phyloP scores from a whole-genome alignment of 1,140 invertebrate genomes.

The Stenopsyche tienmushanensis region DNA sequence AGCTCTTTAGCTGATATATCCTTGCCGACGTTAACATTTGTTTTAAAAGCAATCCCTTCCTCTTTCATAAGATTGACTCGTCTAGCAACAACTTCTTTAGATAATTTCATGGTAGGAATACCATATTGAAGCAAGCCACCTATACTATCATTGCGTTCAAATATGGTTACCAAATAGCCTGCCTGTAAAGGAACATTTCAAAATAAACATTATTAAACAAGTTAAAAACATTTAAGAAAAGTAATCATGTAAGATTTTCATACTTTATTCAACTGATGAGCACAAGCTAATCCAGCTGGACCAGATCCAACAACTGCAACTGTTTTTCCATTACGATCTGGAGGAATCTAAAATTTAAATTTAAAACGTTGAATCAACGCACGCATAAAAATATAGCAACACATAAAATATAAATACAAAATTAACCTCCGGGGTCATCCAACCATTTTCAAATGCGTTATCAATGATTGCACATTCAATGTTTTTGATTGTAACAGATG shows the following conservation, averaged over 20 bases:
- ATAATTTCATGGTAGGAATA: conserved; percentile 97
- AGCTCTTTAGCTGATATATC: conserved; percentile 77
- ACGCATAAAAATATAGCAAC: not conserved
- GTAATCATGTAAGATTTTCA: conserved; percentile 38
- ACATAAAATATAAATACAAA: conserved; percentile 1
- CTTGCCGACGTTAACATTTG: conserved; percentile 88
- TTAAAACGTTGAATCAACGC: not conserved
- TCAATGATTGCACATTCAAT: conserved; percentile 99
- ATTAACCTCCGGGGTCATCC: conserved; percentile 77
- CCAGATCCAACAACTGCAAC: conserved; percentile 96
- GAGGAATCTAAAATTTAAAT: conserved; percentile 43
- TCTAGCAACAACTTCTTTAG: conserved; percentile 89
- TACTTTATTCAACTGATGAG: conserved; percentile 96
- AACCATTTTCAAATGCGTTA: conserved; percentile 94
- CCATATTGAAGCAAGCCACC: conserved; percentile 96
- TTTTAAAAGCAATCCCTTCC: conserved; percentile 92
- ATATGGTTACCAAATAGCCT: conserved; percentile 91
- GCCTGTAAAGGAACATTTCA: conserved; percentile 58
- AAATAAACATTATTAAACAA: not conserved
- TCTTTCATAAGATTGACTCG: conserved; percentile 83
- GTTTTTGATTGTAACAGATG: conserved; percentile 97
- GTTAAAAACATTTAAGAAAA: not conserved
- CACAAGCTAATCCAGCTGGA: conserved; percentile 91
- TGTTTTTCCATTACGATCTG: conserved; percentile 74
- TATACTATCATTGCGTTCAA: conserved; percentile 92